Evolutionary conservation across 2,113 vertebrate genomes (phyloP).

Genomic region (Bujurquina vittata): DNA sequence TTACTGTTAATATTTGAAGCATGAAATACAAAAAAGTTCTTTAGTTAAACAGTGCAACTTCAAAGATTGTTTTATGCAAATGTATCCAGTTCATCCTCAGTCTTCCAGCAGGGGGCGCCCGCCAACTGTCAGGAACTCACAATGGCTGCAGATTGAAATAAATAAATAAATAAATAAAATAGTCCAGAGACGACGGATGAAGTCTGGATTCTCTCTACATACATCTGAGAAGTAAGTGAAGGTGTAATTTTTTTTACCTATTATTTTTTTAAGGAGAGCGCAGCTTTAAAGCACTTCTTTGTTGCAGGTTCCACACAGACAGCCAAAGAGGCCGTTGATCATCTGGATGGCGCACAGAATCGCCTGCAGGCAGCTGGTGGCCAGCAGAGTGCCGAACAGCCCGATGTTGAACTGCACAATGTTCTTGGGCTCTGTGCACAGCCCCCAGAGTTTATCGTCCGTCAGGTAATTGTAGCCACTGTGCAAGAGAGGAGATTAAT

Average conservation of each 20-base stretch:
- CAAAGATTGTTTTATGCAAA: not conserved
- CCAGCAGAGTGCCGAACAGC: conserved; percentile 77
- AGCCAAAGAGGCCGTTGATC: conserved; percentile 82
- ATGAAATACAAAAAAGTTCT: not conserved
- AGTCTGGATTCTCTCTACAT: not conserved
- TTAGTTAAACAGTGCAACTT: not conserved
- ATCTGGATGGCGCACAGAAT: conserved; percentile 78
- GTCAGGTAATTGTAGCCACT: conserved; percentile 71
- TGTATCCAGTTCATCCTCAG: not conserved
- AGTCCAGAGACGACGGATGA: not conserved
- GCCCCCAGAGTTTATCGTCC: conserved; percentile 17
- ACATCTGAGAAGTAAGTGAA: not conserved
- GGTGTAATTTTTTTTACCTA: not conserved
- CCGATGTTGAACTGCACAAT: conserved; percentile 78
- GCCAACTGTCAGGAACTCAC: conserved; percentile 13
- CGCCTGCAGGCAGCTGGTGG: conserved; percentile 64
- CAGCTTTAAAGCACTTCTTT: conserved; percentile 64
- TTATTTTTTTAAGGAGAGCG: not conserved
- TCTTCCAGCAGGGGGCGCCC: conserved; percentile 32
- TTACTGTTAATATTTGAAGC: not conserved
- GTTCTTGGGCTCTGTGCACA: conserved; percentile 57
- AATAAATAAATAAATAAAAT: not conserved
- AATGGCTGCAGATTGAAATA: conserved; percentile 22
- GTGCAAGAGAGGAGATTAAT: not conserved
- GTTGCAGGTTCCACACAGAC: conserved; percentile 80